These are phyloP conservation scores for Oenanthe melanoleuca DNA, from an alignment of 2,113 vertebrate species.

Conservation along the genomic window DNA sequence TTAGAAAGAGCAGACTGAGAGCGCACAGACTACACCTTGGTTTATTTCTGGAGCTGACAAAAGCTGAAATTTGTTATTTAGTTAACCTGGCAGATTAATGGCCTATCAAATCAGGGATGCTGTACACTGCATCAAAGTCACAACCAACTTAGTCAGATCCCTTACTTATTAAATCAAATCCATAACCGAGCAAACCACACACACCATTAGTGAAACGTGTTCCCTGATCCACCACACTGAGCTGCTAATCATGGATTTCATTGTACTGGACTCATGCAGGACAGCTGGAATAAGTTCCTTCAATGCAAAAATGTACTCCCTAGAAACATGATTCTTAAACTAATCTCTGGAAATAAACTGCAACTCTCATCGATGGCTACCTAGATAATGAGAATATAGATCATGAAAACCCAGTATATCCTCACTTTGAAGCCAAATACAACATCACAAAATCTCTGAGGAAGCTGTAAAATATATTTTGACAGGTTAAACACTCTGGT, in stretches of 20 bases:
- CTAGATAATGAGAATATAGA: not conserved
- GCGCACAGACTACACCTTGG: fast-evolving
- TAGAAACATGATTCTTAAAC: not conserved
- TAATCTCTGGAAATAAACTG: not conserved
- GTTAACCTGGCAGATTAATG: constrained; percentile 42
- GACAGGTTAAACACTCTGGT: not conserved
- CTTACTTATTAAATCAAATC: not conserved
- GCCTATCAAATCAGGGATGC: constrained; percentile 3
- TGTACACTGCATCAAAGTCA: constrained; percentile 47
- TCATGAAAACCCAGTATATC: not conserved
- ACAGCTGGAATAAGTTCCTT: not conserved
- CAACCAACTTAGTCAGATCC: constrained; percentile 3
- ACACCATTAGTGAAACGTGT: not conserved
- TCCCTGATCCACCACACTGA: not conserved
- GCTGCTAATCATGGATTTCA: not conserved
- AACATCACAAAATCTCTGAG: not conserved
- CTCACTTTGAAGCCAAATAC: not conserved
- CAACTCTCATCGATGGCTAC: not conserved
- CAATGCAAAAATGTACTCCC: not conserved
- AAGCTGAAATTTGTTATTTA: not conserved
- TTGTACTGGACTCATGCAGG: not conserved
- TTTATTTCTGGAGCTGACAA: not conserved
- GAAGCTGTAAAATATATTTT: not conserved
- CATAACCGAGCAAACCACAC: not conserved
- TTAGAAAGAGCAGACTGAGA: not conserved